Evolutionary conservation across 2,888 invertebrate species (phyloP).

Genomic region (Bibio marci): DNA sequence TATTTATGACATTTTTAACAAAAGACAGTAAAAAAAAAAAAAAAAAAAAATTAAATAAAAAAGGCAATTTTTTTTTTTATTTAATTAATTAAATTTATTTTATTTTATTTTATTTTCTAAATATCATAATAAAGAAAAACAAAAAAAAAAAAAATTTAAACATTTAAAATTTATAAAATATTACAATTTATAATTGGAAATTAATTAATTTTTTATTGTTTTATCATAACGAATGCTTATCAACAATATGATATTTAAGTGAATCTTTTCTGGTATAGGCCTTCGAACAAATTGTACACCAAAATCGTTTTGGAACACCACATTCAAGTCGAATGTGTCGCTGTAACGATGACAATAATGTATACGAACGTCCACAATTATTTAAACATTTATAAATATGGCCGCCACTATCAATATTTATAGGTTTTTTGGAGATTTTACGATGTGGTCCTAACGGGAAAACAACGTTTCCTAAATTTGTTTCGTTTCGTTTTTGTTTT

Average conservation of each 20-base stretch:
- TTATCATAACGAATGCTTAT: conserved; percentile 5
- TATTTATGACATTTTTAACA: not conserved
- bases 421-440: conserved; percentile 2
- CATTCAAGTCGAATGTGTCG: conserved; percentile 10
- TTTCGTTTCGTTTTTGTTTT: too few species aligned
- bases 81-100: too few species aligned
- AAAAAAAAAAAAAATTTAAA: too few species aligned
- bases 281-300: conserved; percentile 7
- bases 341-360: conserved; percentile 8
- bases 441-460: conserved; percentile 5
- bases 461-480: not conserved
- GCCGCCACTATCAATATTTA: not conserved
- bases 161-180: too few species aligned
- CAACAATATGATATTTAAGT: conserved; percentile 9
- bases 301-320: conserved; percentile 8
- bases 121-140: too few species aligned
- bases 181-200: too few species aligned
- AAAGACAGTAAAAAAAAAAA: too few species aligned
- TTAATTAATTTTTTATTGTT: too few species aligned
- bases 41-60: too few species aligned
- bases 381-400: conserved; percentile 8
- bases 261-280: conserved; percentile 8
- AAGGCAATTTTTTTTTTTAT: too few species aligned
- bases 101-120: too few species aligned
- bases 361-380: conserved; percentile 9